Conservation (phyloP, 2,113 vertebrate species). For the Galeopterus variegatus region DNA sequence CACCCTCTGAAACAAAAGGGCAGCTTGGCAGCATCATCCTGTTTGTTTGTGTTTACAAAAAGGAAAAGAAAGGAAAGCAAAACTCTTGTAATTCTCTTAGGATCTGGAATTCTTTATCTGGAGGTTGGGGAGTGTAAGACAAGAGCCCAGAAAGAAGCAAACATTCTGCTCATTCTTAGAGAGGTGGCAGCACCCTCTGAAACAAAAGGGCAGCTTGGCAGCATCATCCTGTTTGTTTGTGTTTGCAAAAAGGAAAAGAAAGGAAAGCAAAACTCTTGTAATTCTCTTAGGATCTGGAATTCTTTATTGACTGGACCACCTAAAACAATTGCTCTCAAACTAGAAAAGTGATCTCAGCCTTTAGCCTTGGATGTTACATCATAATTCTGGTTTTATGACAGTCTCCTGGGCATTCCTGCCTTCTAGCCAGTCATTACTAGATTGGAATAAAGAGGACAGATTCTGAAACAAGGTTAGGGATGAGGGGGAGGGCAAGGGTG, state of each 20-base stretch:
- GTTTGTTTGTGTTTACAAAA: not conserved
- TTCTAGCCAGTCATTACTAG: not conserved
- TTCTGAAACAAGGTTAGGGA: not conserved
- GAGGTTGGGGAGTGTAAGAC: too few relatives aligned
- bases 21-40: not conserved
- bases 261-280: not conserved
- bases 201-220: not conserved
- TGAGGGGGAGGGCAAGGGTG: not conserved
- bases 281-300: constrained; percentile 56
- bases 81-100: constrained; percentile 21
- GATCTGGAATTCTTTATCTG: constrained; percentile 42
- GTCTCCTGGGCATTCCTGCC: not conserved
- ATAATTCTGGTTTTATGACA: constrained; percentile 33
- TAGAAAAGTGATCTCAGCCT: constrained; percentile 32
- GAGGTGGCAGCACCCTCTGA: not conserved
- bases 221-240: not conserved
- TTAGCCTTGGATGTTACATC: not conserved
- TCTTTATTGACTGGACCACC: not conserved
- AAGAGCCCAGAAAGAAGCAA: not conserved
- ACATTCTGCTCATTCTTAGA: not conserved
- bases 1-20: not conserved
- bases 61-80: not conserved
- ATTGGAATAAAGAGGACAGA: constrained; percentile 2
- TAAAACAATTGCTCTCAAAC: constrained; percentile 45
- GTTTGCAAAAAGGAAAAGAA: not conserved